Base-by-base conservation (phyloP, 2,888 invertebrate genomes). In the Chrysotoxum bicinctum region DNA sequence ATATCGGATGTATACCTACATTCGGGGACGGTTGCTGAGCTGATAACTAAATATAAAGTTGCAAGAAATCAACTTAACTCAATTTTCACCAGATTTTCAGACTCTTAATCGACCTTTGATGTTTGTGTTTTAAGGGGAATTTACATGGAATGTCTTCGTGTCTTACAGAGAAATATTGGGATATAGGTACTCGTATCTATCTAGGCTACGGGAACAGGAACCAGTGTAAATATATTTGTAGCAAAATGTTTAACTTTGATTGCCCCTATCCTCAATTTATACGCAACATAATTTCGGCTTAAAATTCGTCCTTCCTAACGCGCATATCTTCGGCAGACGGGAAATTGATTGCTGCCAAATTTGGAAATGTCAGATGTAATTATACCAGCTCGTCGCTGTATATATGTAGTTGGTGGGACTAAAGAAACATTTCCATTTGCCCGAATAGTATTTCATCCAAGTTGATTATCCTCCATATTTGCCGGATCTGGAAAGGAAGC, bases 271-370 rank as follows among this genome's bases (percentile, higher is more conserved):
- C 35, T 35, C 19, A 37, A 58, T 58, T 58, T 21, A 58, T 21
- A 58, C 21, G 35, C 58, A 35, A 37, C 58, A 9, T 1, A 35
- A 58, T 58, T 58, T 43, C 26, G 43, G 23, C 26, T 62, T 26
- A 26, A 58, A 58, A 58, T 37, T 35, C 37, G 21, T 58, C 58
- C 43, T 76, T 52, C 58, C 72, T 16, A 35, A 77, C 50, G 60
- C 50, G 60, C 58, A 72, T 72, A 62, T 80, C 75, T 80, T 48
- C 60, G 30, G 9, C 52, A 64, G 50, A 68, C 58, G 66, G 75
- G 75, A 80, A 80, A 84, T 84, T 80, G 80, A 75, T 70, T 84
- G 64, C 80, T 84, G 75, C 79, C 80, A 75, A 84, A 80, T 84
- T 84, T 75, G 60, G 37, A 80, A 52, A 84, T 80, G 58, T 58